A percentile compares a stretch with the other conserved stretches of the same genome.
Conservation (phyloP, 1,140 invertebrate species). For the Vanessa atalanta region DNA sequence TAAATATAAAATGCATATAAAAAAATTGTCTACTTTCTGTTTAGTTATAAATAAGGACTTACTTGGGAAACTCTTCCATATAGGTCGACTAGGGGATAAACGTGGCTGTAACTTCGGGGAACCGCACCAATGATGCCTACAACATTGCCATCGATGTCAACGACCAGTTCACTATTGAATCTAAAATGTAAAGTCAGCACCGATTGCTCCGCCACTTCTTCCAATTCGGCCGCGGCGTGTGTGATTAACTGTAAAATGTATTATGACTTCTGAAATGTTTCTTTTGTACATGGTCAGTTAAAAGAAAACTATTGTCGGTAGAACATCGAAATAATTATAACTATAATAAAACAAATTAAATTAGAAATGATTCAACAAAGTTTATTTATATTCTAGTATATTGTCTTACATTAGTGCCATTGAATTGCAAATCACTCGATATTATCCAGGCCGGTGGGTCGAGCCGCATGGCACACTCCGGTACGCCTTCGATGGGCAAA, state of each 20-base stretch:
- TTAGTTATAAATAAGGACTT: neutral
- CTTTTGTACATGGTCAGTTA: no score
- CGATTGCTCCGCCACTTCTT: slow-evolving; percentile 55
- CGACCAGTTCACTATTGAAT: slow-evolving; percentile 58
- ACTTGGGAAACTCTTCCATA: slow-evolving; percentile 65
- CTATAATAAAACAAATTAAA: neutral
- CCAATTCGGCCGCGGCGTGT: slow-evolving; percentile 41
- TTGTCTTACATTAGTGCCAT: slow-evolving; percentile 52
- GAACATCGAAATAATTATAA: no score
- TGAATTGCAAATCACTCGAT: slow-evolving; percentile 52
- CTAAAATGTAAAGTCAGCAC: slow-evolving; percentile 63
- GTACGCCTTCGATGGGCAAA: slow-evolving; percentile 48
- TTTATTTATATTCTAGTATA: neutral
- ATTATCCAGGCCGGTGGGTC: slow-evolving; percentile 57
- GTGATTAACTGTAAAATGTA: slow-evolving; percentile 44
- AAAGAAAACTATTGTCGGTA: no score
- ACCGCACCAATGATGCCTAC: slow-evolving; percentile 51
- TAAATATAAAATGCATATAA: no score
- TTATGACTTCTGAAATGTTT: no score
- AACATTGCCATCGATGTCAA: slow-evolving; percentile 52
- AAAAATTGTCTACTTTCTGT: no score
- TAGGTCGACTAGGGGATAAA: slow-evolving; percentile 62
- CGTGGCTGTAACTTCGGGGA: slow-evolving; percentile 47
- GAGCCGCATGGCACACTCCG: slow-evolving; percentile 47
- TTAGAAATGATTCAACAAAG: neutral